phyloP scores from a whole-genome alignment of 2,888 invertebrate genomes.

The Rapana venosa region DNA sequence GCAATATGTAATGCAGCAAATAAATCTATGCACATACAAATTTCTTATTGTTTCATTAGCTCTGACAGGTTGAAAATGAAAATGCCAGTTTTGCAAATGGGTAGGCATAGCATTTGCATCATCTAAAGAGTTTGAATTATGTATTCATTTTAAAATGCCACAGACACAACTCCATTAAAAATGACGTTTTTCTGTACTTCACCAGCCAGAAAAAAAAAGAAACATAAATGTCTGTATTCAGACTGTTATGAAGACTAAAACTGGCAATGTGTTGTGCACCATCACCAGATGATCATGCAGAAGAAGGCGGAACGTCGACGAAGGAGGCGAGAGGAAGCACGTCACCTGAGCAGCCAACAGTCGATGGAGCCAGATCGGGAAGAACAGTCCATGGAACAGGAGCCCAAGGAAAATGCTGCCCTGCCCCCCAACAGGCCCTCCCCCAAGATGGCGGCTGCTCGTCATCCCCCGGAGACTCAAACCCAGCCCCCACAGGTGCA shows the following conservation, averaged over 20 bases:
- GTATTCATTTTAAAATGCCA: too few relatives aligned
- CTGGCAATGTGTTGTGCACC: not conserved
- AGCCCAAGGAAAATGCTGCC: slow-evolving; percentile 46
- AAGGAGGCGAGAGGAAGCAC: slow-evolving; percentile 65
- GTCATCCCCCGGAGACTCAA: slow-evolving; percentile 50
- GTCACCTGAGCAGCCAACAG: slow-evolving; percentile 41
- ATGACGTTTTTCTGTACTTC: too few relatives aligned
- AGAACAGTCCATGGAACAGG: slow-evolving; percentile 43
- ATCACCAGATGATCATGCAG: slow-evolving; percentile 74
- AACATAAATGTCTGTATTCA: too few relatives aligned
- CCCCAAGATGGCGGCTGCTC: slow-evolving; percentile 52
- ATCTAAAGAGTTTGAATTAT: too few relatives aligned
- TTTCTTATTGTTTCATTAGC: too few relatives aligned
- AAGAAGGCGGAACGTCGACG: slow-evolving; percentile 75
- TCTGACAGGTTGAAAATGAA: too few relatives aligned
- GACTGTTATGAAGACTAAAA: not conserved
- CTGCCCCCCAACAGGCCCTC: slow-evolving; percentile 46
- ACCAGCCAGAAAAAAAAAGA: too few relatives aligned
- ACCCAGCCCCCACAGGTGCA: not conserved
- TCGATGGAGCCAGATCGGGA: slow-evolving; percentile 33
- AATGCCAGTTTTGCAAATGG: too few relatives aligned
- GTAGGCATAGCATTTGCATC: too few relatives aligned
- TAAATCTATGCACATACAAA: too few relatives aligned
- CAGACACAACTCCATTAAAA: too few relatives aligned
- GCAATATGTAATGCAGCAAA: too few relatives aligned